Base-by-base conservation (phyloP, 2,797 vertebrate species). In the Bryconaethiops microstoma region DNA sequence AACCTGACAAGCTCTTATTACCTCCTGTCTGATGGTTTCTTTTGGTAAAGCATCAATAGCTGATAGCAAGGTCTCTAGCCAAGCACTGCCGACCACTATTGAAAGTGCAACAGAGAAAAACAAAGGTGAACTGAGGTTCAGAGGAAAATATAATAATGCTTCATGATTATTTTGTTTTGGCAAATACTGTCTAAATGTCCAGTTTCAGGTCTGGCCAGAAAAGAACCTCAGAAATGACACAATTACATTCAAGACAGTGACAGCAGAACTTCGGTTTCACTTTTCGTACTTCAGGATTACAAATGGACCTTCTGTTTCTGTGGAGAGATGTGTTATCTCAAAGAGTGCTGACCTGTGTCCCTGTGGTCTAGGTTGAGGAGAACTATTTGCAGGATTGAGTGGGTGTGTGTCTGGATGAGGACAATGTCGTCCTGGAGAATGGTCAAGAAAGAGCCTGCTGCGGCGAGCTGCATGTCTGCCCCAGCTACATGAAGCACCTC, bases 21-120 rank as follows among this genome's bases (percentile, higher is more conserved):
- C 97, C 96, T 99, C 97, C 75, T 97, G 96, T 84, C 95, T 95
- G 84, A 97, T 93, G 67, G 95, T 97, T 87, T 99, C 97, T 90
- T 96, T 99, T 72, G 97, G 97, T 86, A 98, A 90, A 83, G 93
- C 92, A 74, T 96, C 95, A 89, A 98, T 95, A 78, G 96, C 95
- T 57, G 93, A 94, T 85, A 99, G 92, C 87, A 99, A 94, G 12
- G 97, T 97, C 89, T 98, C 97, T 83, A 99, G 89, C 97, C 97
- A 99, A 40, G 96, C 96, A 10, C 92, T 96, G 92, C 96, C 96
- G 86, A 98, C 96, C 88, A 96, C 97, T 99, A 91, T 78, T 57
- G 48, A 76, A 77, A 77, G 76, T 50, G 67, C 29, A 50, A 64
- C 40, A 65, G 77, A 86, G 8, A 65, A 63, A 59, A 40, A 80